Percentiles rank a stretch among this genome's conserved stretches.
Conservation (phyloP, 2,113 vertebrate species). For the Gila orcuttii region DNA sequence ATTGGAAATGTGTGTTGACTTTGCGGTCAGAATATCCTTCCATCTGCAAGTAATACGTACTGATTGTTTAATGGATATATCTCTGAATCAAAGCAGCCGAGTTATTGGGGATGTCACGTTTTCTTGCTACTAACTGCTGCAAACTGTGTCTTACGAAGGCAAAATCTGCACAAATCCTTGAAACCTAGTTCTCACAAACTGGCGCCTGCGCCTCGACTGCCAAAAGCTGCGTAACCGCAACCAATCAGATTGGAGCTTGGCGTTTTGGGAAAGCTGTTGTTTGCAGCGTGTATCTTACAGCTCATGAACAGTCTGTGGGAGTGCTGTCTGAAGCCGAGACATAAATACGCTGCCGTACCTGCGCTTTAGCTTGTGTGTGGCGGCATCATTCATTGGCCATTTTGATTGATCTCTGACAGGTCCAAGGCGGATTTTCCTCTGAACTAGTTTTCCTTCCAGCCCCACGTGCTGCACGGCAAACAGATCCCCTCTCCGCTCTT, state of each 20-base stretch:
- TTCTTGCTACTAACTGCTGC: not conserved
- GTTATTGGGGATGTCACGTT: not conserved
- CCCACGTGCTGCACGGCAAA: conserved; percentile 55
- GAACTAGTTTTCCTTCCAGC: conserved; percentile 23
- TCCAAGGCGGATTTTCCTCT: conserved; percentile 38
- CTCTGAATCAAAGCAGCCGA: conserved; percentile 5
- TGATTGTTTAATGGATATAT: not conserved
- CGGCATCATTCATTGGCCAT: conserved; percentile 32
- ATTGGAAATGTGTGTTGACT: conserved; percentile 17
- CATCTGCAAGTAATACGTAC: conserved; percentile 11
- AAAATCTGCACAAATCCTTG: not conserved
- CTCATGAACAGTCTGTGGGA: not conserved
- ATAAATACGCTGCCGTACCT: conserved; percentile 32
- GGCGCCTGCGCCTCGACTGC: not conserved
- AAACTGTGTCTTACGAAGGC: not conserved
- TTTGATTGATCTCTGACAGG: conserved; percentile 34
- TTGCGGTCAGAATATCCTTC: conserved; percentile 6
- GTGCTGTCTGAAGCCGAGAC: not conserved
- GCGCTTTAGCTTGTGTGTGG: conserved; percentile 33
- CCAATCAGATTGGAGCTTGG: conserved; percentile 7
- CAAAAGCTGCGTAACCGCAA: not conserved
- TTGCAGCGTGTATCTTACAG: not conserved
- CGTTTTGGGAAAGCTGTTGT: not conserved
- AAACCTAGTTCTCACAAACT: not conserved
- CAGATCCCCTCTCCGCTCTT: conserved; percentile 44